Evolutionary conservation across 1,140 invertebrate species (phyloP), one percentile per base, ranked within the genome.

Genomic region (Drosophila pseudoananassae): DNA sequence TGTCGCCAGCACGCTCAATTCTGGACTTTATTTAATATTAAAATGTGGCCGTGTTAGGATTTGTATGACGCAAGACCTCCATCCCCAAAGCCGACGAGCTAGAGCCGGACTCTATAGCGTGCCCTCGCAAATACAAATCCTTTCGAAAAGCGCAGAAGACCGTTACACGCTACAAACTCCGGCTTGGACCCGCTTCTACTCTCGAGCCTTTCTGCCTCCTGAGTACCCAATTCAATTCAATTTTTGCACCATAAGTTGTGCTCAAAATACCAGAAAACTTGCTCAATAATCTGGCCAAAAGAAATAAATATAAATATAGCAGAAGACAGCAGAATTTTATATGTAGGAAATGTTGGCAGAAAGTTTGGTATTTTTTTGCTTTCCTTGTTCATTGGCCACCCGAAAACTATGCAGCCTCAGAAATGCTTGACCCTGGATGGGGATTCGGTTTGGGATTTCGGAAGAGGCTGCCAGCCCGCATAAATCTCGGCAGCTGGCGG

Each of bases 211-310:
- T 69, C 50, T 68, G 71, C 51, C 53, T 68, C 45, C 53, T 68
- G 64, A 55, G 56, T 61, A 51, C 46, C 46, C 60, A 77, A 80
- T 87, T 87, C 82, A 77, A 85, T 87, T 87, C 82, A 87, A 77
- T 78, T 87, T 87, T 87, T 88, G 78, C 78, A 63, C 83, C 83
- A 87, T 88, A 87, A 87, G 82, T 88, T 87, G 66, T 82, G 82
- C 61, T 80, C 82, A 78, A 87, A 85, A 85, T 85, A 71, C 82
- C 82, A 88, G 82, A 82, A 87, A 87, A 87, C 47, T 87, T 87
- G 78, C 78, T 80, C 83, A 77, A 87, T 88, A 87, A 87, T 80
- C 74, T 55, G 40, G 47, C 45, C 45, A 64, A 74, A 74, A 75
- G 46, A 74, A 65, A 68, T 66, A 36, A 68, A 69, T 66, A 65